These are phyloP conservation scores for Triplophysa dalaica DNA, from an alignment of 2,113 vertebrate genomes.

Conservation along the genomic window DNA sequence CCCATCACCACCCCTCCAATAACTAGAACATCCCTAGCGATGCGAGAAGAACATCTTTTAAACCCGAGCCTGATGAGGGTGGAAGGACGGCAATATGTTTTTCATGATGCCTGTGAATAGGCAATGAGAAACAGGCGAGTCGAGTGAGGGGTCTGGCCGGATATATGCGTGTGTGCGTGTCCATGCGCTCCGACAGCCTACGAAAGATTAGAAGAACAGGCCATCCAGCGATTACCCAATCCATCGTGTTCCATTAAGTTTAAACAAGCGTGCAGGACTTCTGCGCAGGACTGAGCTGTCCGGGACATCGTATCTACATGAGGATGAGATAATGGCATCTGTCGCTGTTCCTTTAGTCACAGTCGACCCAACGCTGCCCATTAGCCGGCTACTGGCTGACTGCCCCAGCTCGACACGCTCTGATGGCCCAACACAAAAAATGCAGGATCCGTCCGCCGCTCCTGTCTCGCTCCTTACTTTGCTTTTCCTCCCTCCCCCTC, in stretches of 20 bases:
- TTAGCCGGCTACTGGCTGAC: conserved; percentile 58
- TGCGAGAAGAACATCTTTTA: conserved; percentile 50
- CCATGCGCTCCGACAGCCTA: conserved; percentile 50
- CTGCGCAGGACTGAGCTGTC: conserved; percentile 59
- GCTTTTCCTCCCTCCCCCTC: conserved; percentile 51
- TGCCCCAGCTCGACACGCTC: conserved; percentile 68
- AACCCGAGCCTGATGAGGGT: conserved; percentile 48
- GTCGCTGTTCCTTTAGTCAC: conserved; percentile 74
- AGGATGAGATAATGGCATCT: conserved; percentile 75
- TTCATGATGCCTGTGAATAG: conserved; percentile 54
- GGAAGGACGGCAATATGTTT: conserved; percentile 51
- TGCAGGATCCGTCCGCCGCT: conserved; percentile 64
- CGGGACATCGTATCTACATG: conserved; percentile 68
- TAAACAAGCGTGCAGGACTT: conserved; percentile 49
- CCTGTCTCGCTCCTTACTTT: conserved; percentile 57
- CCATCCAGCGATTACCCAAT: conserved; percentile 71
- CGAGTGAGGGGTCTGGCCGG: conserved; percentile 15
- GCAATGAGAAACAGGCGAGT: conserved; percentile 48
- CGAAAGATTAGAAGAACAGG: conserved; percentile 61
- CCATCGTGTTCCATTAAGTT: conserved; percentile 71
- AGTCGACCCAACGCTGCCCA: conserved; percentile 55
- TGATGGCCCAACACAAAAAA: conserved; percentile 66
- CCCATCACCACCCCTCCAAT: conserved; percentile 12
- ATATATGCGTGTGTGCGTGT: not conserved
- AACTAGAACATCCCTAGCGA: conserved; percentile 46